A percentile compares a stretch with the other conserved stretches of the same genome.
Evolutionary conservation across 2,113 vertebrate genomes (phyloP).

Genomic region (Bothrops jararaca): DNA sequence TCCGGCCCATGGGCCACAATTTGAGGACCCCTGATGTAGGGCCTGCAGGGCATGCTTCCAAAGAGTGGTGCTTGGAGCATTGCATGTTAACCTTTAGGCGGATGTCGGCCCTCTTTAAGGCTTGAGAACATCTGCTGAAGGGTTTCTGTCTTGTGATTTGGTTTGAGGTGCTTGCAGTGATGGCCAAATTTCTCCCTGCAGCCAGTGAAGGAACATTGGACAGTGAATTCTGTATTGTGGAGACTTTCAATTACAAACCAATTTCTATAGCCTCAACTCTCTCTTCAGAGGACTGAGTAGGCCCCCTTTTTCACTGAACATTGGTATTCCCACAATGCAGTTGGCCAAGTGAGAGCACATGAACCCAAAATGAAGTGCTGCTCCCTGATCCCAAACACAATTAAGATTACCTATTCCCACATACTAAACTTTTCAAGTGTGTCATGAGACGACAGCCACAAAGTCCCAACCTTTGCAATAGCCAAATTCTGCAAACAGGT

Average conservation of each 20-base stretch:
- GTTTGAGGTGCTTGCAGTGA: background rate
- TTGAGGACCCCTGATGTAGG: background rate
- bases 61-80: background rate
- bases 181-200: background rate
- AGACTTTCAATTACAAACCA: background rate
- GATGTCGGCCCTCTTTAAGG: background rate
- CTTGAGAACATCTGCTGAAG: background rate
- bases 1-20: no score
- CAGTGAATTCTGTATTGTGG: background rate
- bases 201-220: background rate
- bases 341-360: background rate
- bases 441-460: background rate
- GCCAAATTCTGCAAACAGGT: background rate
- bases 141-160: background rate
- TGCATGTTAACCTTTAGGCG: background rate
- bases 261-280: background rate
- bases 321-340: background rate
- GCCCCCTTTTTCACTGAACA: background rate
- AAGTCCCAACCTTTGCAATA: background rate
- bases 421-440: background rate
- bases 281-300: background rate
- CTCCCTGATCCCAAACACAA: background rate
- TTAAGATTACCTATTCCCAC: background rate
- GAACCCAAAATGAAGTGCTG: background rate
- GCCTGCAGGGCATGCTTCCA: background rate